These are phyloP conservation scores for Ceratosolen solmsi DNA, from an alignment of 1,140 invertebrate genomes.

Conservation along the genomic window DNA sequence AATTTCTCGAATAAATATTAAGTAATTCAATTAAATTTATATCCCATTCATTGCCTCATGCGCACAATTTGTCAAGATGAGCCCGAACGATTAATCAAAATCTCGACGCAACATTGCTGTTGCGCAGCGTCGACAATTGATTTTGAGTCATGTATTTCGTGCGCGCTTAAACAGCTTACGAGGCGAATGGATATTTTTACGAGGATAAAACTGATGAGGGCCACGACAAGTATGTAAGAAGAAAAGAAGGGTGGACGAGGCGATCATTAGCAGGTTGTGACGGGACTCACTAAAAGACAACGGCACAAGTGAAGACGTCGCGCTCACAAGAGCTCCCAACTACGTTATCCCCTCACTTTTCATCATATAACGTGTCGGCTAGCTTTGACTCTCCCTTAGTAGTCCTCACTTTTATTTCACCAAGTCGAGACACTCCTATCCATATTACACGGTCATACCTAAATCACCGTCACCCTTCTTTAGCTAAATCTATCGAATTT, in stretches of 20 bases:
- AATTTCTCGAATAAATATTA: constrained; percentile 19
- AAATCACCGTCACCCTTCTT: neutral
- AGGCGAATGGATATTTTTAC: neutral
- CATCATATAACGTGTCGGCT: neutral
- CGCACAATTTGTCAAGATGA: constrained; percentile 44
- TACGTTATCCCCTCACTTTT: neutral
- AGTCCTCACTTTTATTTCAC: neutral
- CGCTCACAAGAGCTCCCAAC: neutral
- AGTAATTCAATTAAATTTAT: constrained; percentile 38
- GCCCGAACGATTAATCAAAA: constrained; percentile 45
- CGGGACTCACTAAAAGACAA: constrained; percentile 61
- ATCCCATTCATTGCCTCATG: neutral
- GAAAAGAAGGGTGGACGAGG: neutral
- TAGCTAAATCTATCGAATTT: neutral
- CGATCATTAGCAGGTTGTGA: constrained; percentile 56
- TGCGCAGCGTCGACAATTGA: neutral
- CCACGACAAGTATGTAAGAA: neutral
- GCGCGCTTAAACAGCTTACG: neutral
- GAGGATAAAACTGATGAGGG: neutral
- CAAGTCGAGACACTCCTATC: neutral
- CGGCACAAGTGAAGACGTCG: constrained; percentile 31
- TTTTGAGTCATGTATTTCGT: constrained; percentile 27
- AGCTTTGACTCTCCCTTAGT: constrained; percentile 5
- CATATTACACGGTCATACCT: neutral
- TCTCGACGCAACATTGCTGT: neutral